Base-by-base conservation (phyloP, 1,140 invertebrate genomes). In the Drosophila asahinai region DNA sequence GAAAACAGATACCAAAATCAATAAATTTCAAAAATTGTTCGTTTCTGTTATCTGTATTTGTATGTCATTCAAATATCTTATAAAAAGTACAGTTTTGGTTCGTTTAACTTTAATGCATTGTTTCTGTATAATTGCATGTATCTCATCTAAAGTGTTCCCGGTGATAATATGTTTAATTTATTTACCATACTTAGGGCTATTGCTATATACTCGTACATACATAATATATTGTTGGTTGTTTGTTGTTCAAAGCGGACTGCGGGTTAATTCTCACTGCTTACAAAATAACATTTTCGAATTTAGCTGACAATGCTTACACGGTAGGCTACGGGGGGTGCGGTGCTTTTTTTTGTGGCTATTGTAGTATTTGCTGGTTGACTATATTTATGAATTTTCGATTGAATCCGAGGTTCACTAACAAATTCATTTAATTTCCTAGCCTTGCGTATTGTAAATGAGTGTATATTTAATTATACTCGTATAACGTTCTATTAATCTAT, bases 71-170 rank as follows among this genome's bases (percentile, higher is more conserved):
- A 84, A 86, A 89, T 90, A 90, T 89, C 71, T 90, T 89, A 84
- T 89, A 84, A 84, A 89, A 89, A 84, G 70, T 90, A 78, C 77
- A 90, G 67, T 90, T 89, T 90, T 77, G 75, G 73, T 89, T 89
- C 79, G 67, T 90, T 89, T 72, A 89, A 84, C 55, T 72, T 79
- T 51, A 71, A 78, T 78, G 76, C 64, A 78, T 71, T 78, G 66
- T 76, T 66, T 67, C 62, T 67, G 73, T 86, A 82, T 78, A 71
- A 60, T 60, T 72, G 78, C 74, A 67, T 81, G 68, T 84, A 84
- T 90, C 66, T 81, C 73, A 54, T 66, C 63, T 61, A 63, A 89
- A 78, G 84, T 81, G 81, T 78, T 89, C 84, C 84, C 84, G 55
- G 59, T 89, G 72, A 83, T 73, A 74, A 61, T 72, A 64, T 77